These are phyloP conservation scores for Hafferia zeledoni DNA, from an alignment of 2,797 vertebrate genomes.

Conservation along the genomic window DNA sequence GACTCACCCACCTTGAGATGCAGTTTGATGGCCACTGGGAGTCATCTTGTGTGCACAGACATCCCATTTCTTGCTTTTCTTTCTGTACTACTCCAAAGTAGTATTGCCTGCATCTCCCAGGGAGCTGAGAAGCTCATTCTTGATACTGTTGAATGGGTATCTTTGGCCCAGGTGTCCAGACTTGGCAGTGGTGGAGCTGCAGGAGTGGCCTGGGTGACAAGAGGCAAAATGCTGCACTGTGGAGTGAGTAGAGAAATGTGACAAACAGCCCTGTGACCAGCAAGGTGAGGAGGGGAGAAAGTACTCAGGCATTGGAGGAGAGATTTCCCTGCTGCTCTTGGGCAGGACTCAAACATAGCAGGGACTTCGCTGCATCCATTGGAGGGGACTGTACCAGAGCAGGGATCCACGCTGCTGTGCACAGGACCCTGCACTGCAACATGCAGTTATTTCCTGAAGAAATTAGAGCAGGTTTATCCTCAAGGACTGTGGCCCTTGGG, in stretches of 20 bases:
- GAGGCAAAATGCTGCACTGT: not conserved
- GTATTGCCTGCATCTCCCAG: not conserved
- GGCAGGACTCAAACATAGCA: not conserved
- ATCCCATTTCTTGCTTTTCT: not conserved
- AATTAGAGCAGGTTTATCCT: not conserved
- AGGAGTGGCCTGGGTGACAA: not conserved
- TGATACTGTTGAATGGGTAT: not conserved
- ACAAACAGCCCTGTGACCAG: not conserved
- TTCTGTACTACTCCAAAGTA: not conserved
- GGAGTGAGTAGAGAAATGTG: not conserved
- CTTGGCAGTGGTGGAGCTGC: not conserved
- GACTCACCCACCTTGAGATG: not conserved
- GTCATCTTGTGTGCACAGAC: not conserved
- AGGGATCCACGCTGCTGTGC: not conserved
- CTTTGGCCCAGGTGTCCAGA: not conserved
- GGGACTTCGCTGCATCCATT: too few species aligned
- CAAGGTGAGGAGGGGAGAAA: too few species aligned
- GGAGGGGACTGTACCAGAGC: accelerated
- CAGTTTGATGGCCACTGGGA: not conserved
- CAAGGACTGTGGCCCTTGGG: too few species aligned
- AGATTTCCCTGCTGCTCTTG: not conserved
- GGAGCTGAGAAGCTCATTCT: accelerated
- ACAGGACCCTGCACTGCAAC: not conserved
- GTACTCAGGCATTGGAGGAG: not conserved
- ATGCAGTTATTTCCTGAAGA: accelerated